Percentiles rank a stretch among this genome's conserved stretches.
Evolutionary conservation across 2,888 invertebrate genomes (phyloP).

Genomic region (Parapristionchus giblindavisi): DNA sequence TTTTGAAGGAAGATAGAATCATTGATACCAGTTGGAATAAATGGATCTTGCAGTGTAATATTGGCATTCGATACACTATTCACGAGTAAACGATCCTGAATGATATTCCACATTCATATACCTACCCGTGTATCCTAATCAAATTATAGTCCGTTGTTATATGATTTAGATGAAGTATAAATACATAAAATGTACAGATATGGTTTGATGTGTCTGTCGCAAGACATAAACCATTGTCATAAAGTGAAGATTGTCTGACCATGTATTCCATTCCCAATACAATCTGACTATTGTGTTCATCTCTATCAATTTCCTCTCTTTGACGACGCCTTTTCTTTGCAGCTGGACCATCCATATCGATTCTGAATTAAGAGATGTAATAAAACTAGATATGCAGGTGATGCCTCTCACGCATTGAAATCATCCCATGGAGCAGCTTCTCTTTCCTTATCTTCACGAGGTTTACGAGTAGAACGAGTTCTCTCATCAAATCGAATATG

Average conservation of each 20-base stretch:
- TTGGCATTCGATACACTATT: conserved; percentile 11
- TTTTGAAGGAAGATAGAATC: conserved; percentile 13
- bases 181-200: no score
- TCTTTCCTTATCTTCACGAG: not conserved
- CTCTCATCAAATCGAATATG: conserved; percentile 23
- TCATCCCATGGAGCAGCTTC: not conserved
- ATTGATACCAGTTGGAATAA: not conserved
- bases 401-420: not conserved
- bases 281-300: conserved; percentile 22
- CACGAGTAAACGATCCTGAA: conserved; percentile 20
- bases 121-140: no score
- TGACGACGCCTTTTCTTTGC: no score
- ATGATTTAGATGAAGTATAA: no score
- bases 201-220: no score
- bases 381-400: no score
- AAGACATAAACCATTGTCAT: not conserved
- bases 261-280: conserved; percentile 22
- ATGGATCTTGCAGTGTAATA: conserved; percentile 20
- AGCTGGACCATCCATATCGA: no score
- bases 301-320: conserved; percentile 14
- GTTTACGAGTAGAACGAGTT: not conserved
- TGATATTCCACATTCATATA: no score
- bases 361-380: no score
- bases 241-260: not conserved
- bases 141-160: no score